Evolutionary conservation across 2,797 vertebrate genomes (phyloP).

Genomic region (Sebastes cheni): DNA sequence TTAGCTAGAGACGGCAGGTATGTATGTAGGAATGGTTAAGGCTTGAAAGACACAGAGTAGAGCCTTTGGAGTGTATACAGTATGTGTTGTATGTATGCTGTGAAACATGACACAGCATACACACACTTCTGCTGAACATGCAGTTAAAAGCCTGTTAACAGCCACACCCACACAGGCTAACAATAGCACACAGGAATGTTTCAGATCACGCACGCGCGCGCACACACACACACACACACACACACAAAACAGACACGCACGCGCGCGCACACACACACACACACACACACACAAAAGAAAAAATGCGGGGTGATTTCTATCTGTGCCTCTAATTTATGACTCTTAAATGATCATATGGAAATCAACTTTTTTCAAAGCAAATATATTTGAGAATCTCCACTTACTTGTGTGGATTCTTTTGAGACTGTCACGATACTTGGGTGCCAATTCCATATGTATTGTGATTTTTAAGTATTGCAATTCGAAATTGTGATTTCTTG

Average conservation of each 20-base stretch:
- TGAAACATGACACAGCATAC: slow-evolving; percentile 28
- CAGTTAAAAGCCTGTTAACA: slow-evolving; percentile 35
- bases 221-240: neutral
- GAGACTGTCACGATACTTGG: no score
- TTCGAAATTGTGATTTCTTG: no score
- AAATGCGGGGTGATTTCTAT: no score
- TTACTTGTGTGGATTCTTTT: no score
- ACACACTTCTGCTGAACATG: slow-evolving; percentile 27
- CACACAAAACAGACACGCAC: neutral
- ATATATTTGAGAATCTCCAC: no score
- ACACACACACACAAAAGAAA: neutral
- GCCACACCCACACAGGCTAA: slow-evolving; percentile 32
- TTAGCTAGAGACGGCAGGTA: neutral
- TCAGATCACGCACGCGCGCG: slow-evolving; percentile 16
- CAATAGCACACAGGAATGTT: slow-evolving; percentile 54
- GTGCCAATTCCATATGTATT: no score
- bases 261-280: no score
- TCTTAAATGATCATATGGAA: no score
- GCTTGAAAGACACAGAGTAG: neutral
- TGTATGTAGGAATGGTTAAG: neutral
- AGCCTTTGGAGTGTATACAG: neutral
- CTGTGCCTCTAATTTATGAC: no score
- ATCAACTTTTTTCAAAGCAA: no score
- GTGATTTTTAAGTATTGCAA: no score
- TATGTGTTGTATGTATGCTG: neutral